Base-by-base conservation (phyloP, 2,888 invertebrate genomes). In the Gari tellinella region DNA sequence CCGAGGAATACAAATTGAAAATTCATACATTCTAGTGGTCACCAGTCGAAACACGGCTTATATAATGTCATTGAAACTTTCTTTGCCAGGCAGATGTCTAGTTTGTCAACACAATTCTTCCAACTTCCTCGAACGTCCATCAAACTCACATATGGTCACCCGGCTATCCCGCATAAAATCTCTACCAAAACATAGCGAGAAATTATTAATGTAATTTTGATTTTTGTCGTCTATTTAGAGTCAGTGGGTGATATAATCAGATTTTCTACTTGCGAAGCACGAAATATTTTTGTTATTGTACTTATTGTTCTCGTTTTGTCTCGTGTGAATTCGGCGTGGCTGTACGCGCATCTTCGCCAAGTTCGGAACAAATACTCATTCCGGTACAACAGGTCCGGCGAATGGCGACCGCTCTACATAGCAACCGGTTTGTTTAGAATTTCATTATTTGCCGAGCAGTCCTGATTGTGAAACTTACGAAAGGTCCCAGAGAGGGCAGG, bases 151-250 rank as follows among this genome's bases (percentile, higher is more conserved):
- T 31, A 31, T 31, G 31, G 31, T 31, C 31, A 31, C 31, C 31
- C 31, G 31, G 31, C 5, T 31, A 7, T 31, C 31, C 31, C 4
- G 10, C 4, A 4, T 10, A 31, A 31, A 31, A 4, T 31, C 31
- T 10, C 31, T 31, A 31, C 31, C 31, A 31, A 31, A 31, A 31
- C 31, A 31, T 31, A 31, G 31, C 31, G 31, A 51, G 43, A 57
- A 67, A 53, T 58, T 53, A 31, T 62, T 73, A 73, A 73, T 73
- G 62, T 63, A 58, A 73, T 73, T 73, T 63, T 67, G 58, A 73
- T 73, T 58, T 67, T 67, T 49, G 38, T 37, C 40, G 57, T 53
- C 57, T 48, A 49, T 67, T 43, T 48, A 48, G 26, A 73, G 46
- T 55, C 73, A 64, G 40, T 67, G 63, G 45, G 15, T 49, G 58